Base-by-base conservation (phyloP, 2,797 vertebrate genomes). In the Etheostoma nigrum region DNA sequence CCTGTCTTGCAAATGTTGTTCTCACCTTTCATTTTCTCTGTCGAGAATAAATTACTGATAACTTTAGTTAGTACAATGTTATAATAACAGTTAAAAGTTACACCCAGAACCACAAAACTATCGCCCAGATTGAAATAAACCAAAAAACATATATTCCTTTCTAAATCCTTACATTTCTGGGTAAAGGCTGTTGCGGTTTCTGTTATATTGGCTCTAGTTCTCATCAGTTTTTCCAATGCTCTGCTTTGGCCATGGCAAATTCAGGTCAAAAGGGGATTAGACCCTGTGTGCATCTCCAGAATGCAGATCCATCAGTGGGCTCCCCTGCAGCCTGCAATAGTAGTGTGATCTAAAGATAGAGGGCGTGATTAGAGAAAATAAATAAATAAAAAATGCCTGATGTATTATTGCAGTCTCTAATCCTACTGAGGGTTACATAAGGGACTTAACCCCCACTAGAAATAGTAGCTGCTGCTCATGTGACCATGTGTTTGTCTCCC, bases 201-300 rank as follows among this genome's bases (percentile, higher is more conserved):
- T 61, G 10, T 68, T 65, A 36, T 33, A 72, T 78, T 49, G 60
- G 61, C 77, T 69, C n/a, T 66, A 61, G 67, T 63, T 84, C 48
- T 73, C 79, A 69, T 84, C 82, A 66, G 72, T 27, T 86, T 86
- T 85, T 67, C 62, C 73, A 61, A 73, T 82, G 63, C 69, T 84
- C 48, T 62, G 61, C 83, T 75, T 66, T 19, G n/a, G 36, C 51
- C 66, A 3, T 2, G 21, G 49, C 72, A 91, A 79, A 93, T 91
- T 83, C 78, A 92, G 92, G 91, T 79, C 93, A 92, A 85, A 86
- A 61, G 79, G 79, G 86, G 91, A 93, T 94, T 93, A 91, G 86
- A 89, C 67, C 89, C 68, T 40, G 49, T 73, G 79, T 74, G 82
- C 57, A 75, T 89, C 88, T 92, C 87, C 72, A 86, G 87, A 90